phyloP scores from a whole-genome alignment of 30 jellyfish, hydroid and myxozoan species.

The Pelagia noctiluca region DNA sequence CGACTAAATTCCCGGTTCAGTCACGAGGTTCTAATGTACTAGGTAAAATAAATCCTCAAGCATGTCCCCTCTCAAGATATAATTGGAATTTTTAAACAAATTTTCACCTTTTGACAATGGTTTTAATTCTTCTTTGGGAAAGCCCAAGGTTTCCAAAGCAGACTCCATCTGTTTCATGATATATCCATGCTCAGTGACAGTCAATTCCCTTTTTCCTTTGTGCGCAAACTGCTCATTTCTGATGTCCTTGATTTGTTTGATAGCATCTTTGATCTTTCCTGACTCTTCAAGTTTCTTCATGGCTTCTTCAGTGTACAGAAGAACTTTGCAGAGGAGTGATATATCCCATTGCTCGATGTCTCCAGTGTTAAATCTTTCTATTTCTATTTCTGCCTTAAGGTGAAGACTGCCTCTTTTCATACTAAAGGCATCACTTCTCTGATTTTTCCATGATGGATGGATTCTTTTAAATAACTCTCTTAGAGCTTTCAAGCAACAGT shows the following conservation, averaged over 20 bases:
- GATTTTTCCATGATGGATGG: conserved; percentile 16
- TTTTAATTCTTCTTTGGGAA: background rate
- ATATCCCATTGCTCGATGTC: conserved; percentile 30
- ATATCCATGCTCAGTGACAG: background rate
- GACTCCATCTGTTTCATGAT: background rate
- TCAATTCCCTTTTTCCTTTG: background rate
- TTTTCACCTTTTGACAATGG: background rate
- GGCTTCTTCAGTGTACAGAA: background rate
- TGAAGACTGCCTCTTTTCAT: conserved; percentile 5
- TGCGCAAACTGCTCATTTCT: conserved; percentile 13
- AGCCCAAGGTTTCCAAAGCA: conserved; percentile 3
- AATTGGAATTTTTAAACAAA: background rate
- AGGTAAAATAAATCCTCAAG: background rate
- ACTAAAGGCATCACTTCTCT: background rate
- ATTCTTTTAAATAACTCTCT: background rate
- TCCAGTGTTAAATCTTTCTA: conserved; percentile 7
- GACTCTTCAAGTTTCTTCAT: background rate
- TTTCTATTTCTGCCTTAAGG: background rate
- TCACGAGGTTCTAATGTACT: background rate
- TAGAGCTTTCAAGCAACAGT: conserved; percentile 6
- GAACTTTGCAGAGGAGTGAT: conserved; percentile 13
- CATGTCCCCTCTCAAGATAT: background rate
- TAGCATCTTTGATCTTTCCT: background rate
- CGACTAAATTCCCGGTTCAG: background rate
- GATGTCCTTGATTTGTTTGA: background rate